Evolutionary conservation across 2,797 vertebrate species (phyloP), one percentile per base, ranked within the genome.

Genomic region (Mormyrops attenuatus): DNA sequence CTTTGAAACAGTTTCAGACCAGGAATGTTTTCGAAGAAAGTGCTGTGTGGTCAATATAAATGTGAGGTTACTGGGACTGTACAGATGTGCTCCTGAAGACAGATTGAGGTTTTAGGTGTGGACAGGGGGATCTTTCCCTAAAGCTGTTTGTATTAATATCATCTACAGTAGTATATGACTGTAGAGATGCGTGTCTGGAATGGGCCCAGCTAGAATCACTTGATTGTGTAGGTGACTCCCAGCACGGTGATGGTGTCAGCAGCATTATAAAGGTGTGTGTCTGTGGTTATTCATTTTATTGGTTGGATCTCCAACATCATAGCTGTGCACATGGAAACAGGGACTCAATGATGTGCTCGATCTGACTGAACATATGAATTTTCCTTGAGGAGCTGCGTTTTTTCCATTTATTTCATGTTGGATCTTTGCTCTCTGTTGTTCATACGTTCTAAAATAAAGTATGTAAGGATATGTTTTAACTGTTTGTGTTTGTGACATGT

Each of bases 391-490:
- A 85, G 22, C 30, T 30, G n/a, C 9, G 13, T 26, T 85, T 52
- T 66, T 52, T 17, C 15, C 22, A 44, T 87, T 87, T 77, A 85
- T 80, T 57, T 87, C 69, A 87, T 88, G 55, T 84, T 88, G 53
- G 49, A 80, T 82, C 88, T 88, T 91, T 88, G 53, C 77, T 89
- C 84, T 89, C 87, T 92, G 89, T 90, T 91, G 77, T 90, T 89
- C 77, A 87, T 89, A 63, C 77, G 85, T 77, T 84, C 66, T 52
- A 30, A 80, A 92, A 92, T 92, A 91, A 91, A 90, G 84, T 77
- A 8, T 88, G 63, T 20, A 89, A 89, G 85, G 63, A 77, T 47
- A 88, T 47, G 26, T 38, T 88, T 41, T 86, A 50, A 34, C 84
- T 30, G n/a, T 20, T 44, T 57, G 55, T 49, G n/a, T 86, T 26